Base-by-base conservation (phyloP, 2,797 vertebrate species). In the Epinephelus awoara region DNA sequence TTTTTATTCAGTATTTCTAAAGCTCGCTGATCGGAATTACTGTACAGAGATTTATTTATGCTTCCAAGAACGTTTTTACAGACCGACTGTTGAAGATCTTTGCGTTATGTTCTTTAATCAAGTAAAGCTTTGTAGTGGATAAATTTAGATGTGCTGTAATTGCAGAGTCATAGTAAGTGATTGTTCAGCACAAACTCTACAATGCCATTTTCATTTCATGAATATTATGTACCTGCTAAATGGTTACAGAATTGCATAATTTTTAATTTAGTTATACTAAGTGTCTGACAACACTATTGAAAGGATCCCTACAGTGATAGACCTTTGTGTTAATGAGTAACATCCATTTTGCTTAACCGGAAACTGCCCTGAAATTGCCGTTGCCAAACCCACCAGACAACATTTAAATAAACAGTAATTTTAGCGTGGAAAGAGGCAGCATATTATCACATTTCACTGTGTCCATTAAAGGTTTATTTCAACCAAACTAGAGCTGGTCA, bases 1-100 rank as follows among this genome's bases (percentile, higher is more conserved):
- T 61, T 82, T 57, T 62, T 19, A 63, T 78, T 75, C 59, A 50
- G 55, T 29, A 61, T 79, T 64, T 46, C 57, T 29, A 34, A 38
- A 67, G 13, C 27, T 46, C 3, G 17, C 38, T 51, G 17, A 8
- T 67, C 17, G 61, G 23, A 51, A 25, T 56, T 11, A 27, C 42
- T 44, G 44, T 42, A 42, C 40, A 5, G 5, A 17, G 15, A 1
- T 72, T 46, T 13, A 27, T 65, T 40, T n/a, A 17, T 27, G 27
- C 6, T 55, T 38, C 1, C 4, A 10, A 27, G 9, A 44, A 57
- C 13, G 47, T 54, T 75, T 57, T 52, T 34, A 29, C 0, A 27
- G 2, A 2, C 17, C n/a, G 14, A 51, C 0, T 54, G 42, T 70
- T 55, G 7, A 3, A 10, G 27, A 51, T 44, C 10, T 59, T 27